Percentiles rank a stretch among this genome's conserved stretches.
These are phyloP conservation scores for Euplexia lucipara DNA, from an alignment of 2,888 invertebrate genomes.

Conservation along the genomic window DNA sequence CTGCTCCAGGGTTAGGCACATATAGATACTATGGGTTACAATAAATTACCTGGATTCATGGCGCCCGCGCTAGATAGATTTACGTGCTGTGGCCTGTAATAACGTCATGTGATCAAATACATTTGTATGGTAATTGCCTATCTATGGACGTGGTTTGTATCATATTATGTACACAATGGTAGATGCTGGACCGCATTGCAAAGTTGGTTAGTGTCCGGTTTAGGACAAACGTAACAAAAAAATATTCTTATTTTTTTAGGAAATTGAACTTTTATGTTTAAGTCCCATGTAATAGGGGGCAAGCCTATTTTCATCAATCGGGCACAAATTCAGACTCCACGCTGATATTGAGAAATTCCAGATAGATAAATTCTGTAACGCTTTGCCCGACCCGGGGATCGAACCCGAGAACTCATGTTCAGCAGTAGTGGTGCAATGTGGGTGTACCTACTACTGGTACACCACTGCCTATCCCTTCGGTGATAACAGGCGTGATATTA, in stretches of 20 bases:
- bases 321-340: too few species aligned
- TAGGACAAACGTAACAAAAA: not conserved
- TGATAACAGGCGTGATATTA: too few species aligned
- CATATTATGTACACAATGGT: constrained; percentile 1
- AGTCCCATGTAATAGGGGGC: too few species aligned
- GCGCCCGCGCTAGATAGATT: constrained; percentile 38
- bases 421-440: too few species aligned
- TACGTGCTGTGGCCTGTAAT: constrained; percentile 43
- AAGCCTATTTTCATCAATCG: too few species aligned
- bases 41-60: constrained; percentile 61
- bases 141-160: constrained; percentile 2
- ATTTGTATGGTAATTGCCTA: constrained; percentile 49
- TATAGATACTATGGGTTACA: constrained; percentile 45
- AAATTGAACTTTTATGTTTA: not conserved
- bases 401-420: too few species aligned
- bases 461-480: too few species aligned
- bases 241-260: not conserved
- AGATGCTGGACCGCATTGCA: not conserved
- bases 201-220: too few species aligned
- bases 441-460: too few species aligned
- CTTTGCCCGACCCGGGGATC: too few species aligned
- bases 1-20: constrained; percentile 20
- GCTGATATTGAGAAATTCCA: too few species aligned
- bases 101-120: constrained; percentile 35
- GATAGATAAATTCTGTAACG: too few species aligned